These are phyloP conservation scores for Sandelia bainsii DNA, from an alignment of 2,797 vertebrate species.

Conservation along the genomic window DNA sequence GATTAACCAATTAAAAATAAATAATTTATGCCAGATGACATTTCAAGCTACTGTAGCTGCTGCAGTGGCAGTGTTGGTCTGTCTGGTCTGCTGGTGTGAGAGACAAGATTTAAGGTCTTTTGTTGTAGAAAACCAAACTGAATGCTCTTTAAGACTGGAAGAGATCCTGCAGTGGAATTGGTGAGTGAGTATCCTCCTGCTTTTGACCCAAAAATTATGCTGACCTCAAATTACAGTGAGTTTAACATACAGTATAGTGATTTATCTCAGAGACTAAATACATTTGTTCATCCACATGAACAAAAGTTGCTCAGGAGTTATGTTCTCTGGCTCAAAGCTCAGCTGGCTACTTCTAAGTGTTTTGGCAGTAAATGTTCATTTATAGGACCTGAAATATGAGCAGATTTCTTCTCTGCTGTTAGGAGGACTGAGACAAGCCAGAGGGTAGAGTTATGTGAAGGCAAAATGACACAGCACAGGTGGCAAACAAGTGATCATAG, in stretches of 20 bases:
- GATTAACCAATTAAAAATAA: too few species aligned
- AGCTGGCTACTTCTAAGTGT: neutral
- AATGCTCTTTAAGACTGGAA: too few species aligned
- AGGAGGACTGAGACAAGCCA: neutral
- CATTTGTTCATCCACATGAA: neutral
- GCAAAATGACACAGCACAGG: constrained; percentile 4
- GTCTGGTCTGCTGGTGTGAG: too few species aligned
- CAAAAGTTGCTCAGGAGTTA: neutral
- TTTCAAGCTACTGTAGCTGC: too few species aligned
- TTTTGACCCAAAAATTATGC: neutral
- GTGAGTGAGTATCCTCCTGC: too few species aligned
- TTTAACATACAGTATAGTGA: neutral
- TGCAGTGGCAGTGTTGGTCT: too few species aligned
- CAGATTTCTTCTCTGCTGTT: neutral
- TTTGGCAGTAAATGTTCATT: neutral
- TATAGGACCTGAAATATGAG: constrained; percentile 16
- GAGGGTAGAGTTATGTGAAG: neutral
- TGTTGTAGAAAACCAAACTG: too few species aligned
- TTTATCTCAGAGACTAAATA: neutral
- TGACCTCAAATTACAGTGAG: neutral
- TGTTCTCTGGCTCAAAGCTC: neutral
- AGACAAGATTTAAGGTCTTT: too few species aligned
- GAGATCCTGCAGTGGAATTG: neutral
- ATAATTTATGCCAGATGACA: too few species aligned
- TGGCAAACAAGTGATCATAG: neutral